Evolutionary conservation across 2,797 vertebrate genomes (phyloP).

Genomic region (Halcyon chelicuti): DNA sequence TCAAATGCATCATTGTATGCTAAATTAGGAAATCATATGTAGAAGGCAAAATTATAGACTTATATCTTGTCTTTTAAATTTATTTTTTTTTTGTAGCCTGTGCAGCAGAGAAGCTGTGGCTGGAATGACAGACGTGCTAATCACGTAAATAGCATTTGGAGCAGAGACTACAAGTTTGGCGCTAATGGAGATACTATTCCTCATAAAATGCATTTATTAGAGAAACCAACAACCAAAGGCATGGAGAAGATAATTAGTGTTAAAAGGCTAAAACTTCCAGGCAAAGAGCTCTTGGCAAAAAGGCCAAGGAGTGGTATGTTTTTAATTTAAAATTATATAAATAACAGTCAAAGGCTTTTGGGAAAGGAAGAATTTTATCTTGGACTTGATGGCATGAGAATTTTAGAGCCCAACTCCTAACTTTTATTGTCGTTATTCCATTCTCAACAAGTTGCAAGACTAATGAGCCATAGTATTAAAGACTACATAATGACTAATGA

Average conservation of each 20-base stretch:
- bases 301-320: slow-evolving; percentile 86
- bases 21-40: not conserved
- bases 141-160: slow-evolving; percentile 87
- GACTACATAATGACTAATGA: not conserved
- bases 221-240: slow-evolving; percentile 81
- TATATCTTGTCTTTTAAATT: not conserved
- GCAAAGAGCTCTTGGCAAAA: slow-evolving; percentile 82
- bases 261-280: slow-evolving; percentile 79
- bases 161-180: slow-evolving; percentile 69
- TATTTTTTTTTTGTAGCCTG: slow-evolving; percentile 59
- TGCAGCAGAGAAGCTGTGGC: slow-evolving; percentile 78
- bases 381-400: not conserved
- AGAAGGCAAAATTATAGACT: not conserved
- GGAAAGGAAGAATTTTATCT: not conserved
- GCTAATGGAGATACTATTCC: not conserved
- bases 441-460: not conserved
- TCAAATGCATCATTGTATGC: not conserved
- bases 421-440: not conserved
- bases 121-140: slow-evolving; percentile 77
- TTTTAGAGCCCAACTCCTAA: not conserved
- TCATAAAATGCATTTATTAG: slow-evolving; percentile 24
- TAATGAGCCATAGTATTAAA: not conserved
- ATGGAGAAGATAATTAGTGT: slow-evolving; percentile 79
- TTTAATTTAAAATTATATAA: not conserved
- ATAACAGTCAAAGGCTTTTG: not conserved